Evolutionary conservation across 2,113 vertebrate species (phyloP), one percentile per base, ranked within the genome.

Genomic region (Stomatorhinus ivindoensis): DNA sequence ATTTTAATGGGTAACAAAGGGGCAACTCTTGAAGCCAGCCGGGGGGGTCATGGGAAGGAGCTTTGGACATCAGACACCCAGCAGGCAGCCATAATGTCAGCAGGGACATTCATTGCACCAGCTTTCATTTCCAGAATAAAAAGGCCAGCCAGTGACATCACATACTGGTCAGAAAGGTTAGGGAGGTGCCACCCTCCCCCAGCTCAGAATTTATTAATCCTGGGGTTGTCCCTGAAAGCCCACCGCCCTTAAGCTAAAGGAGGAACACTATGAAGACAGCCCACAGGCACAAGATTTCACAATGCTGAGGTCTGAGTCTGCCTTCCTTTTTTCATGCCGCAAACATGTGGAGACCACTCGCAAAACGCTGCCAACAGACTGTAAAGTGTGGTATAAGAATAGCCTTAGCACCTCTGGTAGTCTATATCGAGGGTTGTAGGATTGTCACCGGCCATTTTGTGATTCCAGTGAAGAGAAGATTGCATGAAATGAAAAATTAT

Each of bases 141-240:
- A 48, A 87, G 69, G 44, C 65, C 88, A 89, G 46, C 50, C 47
- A 73, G 91, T 92, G 91, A 88, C 91, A 92, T 91, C 90, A 90
- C 42, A 89, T 35, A 39, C 86, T 51, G 42, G 17, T 17, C 53
- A 48, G 80, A 93, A 94, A 94, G 95, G 94, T 95, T 92, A 92
- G 89, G 47, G 8, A 90, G 91, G 90, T 93, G 91, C 84, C 76
- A 19, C 53, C 51, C 17, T 5, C 47, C 89, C 76, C 82, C 88
- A 86, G 84, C 89, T 92, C 91, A 48, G 86, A 91, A 88, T 89
- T 55, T 91, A 90, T 65, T 46, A 88, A 65, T 90, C 92, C 92
- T 91, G 8, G 47, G 90, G 69, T 24, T 8, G 47, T 46, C 65
- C 61, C 61, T 53, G 85, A 44, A 44, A 44, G 50, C 19, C 9